Percentiles rank a stretch among this genome's conserved stretches.
phyloP scores from a whole-genome alignment of 2,888 invertebrate species.

The Acanthosepion pharaonis region DNA sequence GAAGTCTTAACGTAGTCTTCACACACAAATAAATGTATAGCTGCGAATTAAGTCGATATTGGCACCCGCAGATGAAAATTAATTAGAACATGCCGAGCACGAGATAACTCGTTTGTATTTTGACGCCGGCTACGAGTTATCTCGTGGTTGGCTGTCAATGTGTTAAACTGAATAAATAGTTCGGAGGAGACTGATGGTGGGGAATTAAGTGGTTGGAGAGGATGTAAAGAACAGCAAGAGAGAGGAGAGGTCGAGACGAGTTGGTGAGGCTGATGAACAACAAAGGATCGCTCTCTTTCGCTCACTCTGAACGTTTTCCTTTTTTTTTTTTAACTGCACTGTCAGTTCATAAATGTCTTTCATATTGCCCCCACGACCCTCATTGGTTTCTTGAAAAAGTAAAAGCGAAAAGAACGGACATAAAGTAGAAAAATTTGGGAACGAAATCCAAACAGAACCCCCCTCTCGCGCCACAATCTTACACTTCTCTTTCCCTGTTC shows the following conservation, averaged over 20 bases:
- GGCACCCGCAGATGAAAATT: too few species aligned
- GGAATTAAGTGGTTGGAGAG: too few species aligned
- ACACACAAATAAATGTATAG: too few species aligned
- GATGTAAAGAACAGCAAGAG: not conserved
- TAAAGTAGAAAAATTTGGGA: not conserved
- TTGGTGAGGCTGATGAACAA: not conserved
- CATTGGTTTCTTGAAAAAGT: not conserved
- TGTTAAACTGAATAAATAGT: too few species aligned
- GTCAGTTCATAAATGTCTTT: not conserved
- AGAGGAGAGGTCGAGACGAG: not conserved
- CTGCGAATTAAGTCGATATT: too few species aligned
- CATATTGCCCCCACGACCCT: not conserved
- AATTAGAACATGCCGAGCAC: too few species aligned
- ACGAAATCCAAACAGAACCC: not conserved
- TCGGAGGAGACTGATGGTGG: too few species aligned
- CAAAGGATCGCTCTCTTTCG: not conserved
- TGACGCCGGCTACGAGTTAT: too few species aligned
- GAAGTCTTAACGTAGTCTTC: too few species aligned
- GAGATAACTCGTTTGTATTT: too few species aligned
- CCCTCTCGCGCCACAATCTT: not conserved
- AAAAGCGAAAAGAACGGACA: not conserved
- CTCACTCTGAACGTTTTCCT: not conserved
- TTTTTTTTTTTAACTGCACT: not conserved
- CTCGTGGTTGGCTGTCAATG: too few species aligned
- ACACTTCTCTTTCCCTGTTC: not conserved